Evolutionary conservation across 2,113 vertebrate species (phyloP).

Genomic region (Tor tambroides): DNA sequence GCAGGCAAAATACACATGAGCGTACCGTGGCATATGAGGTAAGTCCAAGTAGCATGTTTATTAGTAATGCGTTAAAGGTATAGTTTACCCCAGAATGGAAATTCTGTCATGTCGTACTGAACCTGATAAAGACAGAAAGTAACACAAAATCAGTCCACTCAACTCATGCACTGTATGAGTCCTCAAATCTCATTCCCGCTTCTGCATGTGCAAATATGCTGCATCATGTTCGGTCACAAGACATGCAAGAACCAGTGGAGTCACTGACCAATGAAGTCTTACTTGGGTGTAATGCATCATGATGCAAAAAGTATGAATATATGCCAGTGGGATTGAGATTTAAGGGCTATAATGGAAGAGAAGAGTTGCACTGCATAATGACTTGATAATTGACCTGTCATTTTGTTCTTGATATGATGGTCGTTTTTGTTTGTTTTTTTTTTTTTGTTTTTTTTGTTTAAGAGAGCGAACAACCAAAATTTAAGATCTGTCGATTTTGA

Average conservation of each 20-base stretch:
- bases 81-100: neutral
- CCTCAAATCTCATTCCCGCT: neutral
- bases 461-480: neutral
- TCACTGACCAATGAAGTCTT: neutral
- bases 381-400: neutral
- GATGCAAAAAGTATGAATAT: neutral
- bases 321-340: neutral
- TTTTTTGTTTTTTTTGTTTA: neutral
- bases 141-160: neutral
- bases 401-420: neutral
- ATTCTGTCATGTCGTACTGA: neutral
- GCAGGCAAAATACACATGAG: slow-evolving; percentile 1
- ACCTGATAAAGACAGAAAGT: neutral
- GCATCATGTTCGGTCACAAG: neutral
- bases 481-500: neutral
- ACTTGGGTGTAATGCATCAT: neutral
- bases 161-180: neutral
- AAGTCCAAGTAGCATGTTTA: slow-evolving; percentile 21
- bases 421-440: neutral
- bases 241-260: neutral
- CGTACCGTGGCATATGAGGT: neutral
- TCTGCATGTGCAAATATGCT: neutral
- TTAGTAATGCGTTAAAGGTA: neutral
- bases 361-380: neutral
- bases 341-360: neutral